These are phyloP conservation scores for Drosophila diplacantha DNA, from an alignment of 2,888 invertebrate genomes.

Conservation along the genomic window DNA sequence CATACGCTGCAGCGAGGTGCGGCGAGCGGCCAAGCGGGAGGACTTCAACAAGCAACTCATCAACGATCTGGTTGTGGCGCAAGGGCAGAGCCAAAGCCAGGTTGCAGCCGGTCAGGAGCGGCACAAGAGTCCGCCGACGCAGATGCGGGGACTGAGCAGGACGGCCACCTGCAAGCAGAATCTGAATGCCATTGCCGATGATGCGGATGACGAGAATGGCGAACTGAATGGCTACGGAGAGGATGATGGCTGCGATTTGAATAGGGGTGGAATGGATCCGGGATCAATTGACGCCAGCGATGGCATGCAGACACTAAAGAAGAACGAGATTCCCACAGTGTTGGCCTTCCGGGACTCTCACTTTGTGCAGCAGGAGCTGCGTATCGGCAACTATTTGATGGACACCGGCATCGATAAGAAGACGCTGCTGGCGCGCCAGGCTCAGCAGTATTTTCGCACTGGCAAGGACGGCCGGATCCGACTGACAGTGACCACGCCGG, in stretches of 20 bases:
- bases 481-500: constrained; percentile 76
- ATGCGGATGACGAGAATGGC: constrained; percentile 33
- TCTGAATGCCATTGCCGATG: constrained; percentile 64
- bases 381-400: constrained; percentile 77
- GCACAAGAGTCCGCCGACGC: constrained; percentile 53
- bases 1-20: constrained; percentile 87
- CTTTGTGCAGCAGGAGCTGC: constrained; percentile 77
- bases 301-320: constrained; percentile 63
- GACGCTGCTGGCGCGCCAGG: constrained; percentile 60
- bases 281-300: constrained; percentile 36
- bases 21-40: constrained; percentile 79
- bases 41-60: constrained; percentile 74
- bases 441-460: constrained; percentile 51
- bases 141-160: constrained; percentile 59
- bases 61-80: constrained; percentile 57
- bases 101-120: constrained; percentile 45
- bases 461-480: constrained; percentile 69
- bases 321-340: constrained; percentile 77
- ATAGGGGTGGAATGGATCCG: constrained; percentile 17
- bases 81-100: constrained; percentile 53
- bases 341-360: constrained; percentile 76
- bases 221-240: constrained; percentile 39
- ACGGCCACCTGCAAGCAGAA: constrained; percentile 75
- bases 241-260: constrained; percentile 38
- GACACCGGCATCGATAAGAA: constrained; percentile 77